Conservation (phyloP, 2,113 vertebrate genomes). For the Platichthys stellatus region DNA sequence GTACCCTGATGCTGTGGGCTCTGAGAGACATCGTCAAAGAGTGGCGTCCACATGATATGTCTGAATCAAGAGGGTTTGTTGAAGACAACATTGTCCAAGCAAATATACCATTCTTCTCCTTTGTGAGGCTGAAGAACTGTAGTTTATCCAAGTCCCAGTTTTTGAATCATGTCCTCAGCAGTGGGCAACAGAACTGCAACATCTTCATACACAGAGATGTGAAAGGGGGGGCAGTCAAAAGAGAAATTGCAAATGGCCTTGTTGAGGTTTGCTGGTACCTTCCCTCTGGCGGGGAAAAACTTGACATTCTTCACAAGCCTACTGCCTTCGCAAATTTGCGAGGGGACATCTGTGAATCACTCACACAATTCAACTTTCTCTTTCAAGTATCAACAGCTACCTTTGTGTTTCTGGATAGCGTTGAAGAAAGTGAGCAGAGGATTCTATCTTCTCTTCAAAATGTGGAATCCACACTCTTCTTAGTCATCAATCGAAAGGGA, state of each 20-base stretch:
- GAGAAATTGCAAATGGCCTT: slow-evolving; percentile 76
- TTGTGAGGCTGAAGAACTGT: slow-evolving; percentile 78
- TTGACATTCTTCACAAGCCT: no score
- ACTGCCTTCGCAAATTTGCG: slow-evolving; percentile 74
- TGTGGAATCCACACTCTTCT: slow-evolving; percentile 40
- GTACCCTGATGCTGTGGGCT: slow-evolving; percentile 78
- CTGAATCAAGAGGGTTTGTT: slow-evolving; percentile 46
- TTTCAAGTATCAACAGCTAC: slow-evolving; percentile 75
- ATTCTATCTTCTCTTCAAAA: slow-evolving; percentile 56
- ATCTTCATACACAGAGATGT: slow-evolving; percentile 77
- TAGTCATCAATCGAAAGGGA: slow-evolving; percentile 41
- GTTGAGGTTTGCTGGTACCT: slow-evolving; percentile 81
- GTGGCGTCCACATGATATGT: slow-evolving; percentile 39
- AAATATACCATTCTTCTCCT: slow-evolving; percentile 70
- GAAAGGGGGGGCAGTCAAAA: slow-evolving; percentile 36
- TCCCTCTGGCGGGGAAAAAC: no score
- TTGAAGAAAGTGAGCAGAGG: slow-evolving; percentile 65
- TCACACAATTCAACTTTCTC: slow-evolving; percentile 77
- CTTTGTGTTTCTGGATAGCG: slow-evolving; percentile 77
- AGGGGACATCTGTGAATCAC: slow-evolving; percentile 69
- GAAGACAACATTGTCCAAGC: slow-evolving; percentile 63
- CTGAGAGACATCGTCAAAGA: slow-evolving; percentile 74
- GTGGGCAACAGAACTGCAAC: slow-evolving; percentile 56
- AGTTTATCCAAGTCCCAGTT: slow-evolving; percentile 81
- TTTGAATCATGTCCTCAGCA: slow-evolving; percentile 77